A percentile compares a stretch with the other conserved stretches of the same genome.
Evolutionary conservation across 2,113 vertebrate species (phyloP).

Genomic region (Marcusenius ussheri): DNA sequence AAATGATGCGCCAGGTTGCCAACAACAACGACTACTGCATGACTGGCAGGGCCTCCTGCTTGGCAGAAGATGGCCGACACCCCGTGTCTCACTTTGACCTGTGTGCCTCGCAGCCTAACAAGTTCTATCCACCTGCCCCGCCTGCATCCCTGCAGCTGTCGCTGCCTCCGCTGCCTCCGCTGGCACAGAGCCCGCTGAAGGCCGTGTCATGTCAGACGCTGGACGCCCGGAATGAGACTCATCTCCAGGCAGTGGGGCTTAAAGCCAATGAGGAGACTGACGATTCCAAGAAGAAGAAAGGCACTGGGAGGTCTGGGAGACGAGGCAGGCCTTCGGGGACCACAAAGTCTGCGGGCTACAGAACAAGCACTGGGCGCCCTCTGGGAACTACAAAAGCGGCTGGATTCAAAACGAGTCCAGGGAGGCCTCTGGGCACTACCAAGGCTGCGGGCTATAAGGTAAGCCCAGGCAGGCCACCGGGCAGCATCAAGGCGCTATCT

Average conservation of each 20-base stretch:
- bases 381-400: constrained; percentile 94
- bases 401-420: constrained; percentile 97
- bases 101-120: constrained; percentile 78
- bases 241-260: constrained; percentile 70
- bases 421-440: constrained; percentile 92
- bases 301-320: constrained; percentile 81
- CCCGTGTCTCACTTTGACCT: constrained; percentile 82
- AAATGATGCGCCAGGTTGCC: constrained; percentile 96
- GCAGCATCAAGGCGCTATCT: constrained; percentile 95
- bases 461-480: constrained; percentile 93
- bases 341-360: constrained; percentile 93
- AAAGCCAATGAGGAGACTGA: constrained; percentile 74
- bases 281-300: constrained; percentile 92
- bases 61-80: constrained; percentile 80
- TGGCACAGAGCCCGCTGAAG: constrained; percentile 78
- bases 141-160: constrained; percentile 67
- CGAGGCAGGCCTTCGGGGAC: constrained; percentile 91
- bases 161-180: constrained; percentile 52
- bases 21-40: constrained; percentile 84
- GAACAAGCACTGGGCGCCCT: constrained; percentile 93
- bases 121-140: constrained; percentile 74
- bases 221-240: constrained; percentile 71
- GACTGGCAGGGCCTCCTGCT: constrained; percentile 72
- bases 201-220: constrained; percentile 81
- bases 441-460: constrained; percentile 98